Evolutionary conservation across 2,888 invertebrate species (phyloP).

Genomic region (Liopterus haemorrhoidalis): DNA sequence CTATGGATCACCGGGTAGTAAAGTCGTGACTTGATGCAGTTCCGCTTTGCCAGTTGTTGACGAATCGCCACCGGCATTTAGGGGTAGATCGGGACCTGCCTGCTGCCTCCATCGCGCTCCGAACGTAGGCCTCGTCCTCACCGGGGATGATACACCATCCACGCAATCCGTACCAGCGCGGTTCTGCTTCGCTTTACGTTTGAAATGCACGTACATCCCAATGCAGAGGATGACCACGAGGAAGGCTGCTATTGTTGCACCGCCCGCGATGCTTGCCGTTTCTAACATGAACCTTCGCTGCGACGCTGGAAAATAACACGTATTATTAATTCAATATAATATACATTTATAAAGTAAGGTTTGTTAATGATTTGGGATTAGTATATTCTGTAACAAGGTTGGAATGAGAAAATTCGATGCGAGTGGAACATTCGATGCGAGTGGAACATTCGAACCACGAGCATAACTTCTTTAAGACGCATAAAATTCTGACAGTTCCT

Average conservation of each 20-base stretch:
- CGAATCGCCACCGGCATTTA: constrained; percentile 30
- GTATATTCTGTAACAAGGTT: no score
- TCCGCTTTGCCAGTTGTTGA: constrained; percentile 30
- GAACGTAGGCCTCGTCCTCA: constrained; percentile 39
- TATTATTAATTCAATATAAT: neutral
- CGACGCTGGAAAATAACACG: constrained; percentile 52
- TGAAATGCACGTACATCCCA: constrained; percentile 60
- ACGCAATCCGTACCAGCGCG: constrained; percentile 41
- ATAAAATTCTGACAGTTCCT: no score
- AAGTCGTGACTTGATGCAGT: constrained; percentile 27
- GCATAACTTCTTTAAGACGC: no score
- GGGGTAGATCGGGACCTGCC: constrained; percentile 32
- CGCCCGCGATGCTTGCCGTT: constrained; percentile 82
- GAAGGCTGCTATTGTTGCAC: constrained; percentile 68
- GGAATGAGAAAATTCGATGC: no score
- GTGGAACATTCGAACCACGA: no score
- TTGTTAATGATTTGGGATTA: neutral
- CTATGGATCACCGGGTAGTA: constrained; percentile 5
- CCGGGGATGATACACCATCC: constrained; percentile 36
- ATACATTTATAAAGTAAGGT: neutral
- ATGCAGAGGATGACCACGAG: constrained; percentile 63
- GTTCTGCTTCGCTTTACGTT: constrained; percentile 49
- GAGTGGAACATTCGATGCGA: no score
- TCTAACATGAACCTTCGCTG: constrained; percentile 79
- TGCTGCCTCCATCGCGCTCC: constrained; percentile 38